Percentiles rank a stretch among this genome's conserved stretches.
Evolutionary conservation across 1,140 invertebrate genomes (phyloP).

Genomic region (Drosophila virilis): DNA sequence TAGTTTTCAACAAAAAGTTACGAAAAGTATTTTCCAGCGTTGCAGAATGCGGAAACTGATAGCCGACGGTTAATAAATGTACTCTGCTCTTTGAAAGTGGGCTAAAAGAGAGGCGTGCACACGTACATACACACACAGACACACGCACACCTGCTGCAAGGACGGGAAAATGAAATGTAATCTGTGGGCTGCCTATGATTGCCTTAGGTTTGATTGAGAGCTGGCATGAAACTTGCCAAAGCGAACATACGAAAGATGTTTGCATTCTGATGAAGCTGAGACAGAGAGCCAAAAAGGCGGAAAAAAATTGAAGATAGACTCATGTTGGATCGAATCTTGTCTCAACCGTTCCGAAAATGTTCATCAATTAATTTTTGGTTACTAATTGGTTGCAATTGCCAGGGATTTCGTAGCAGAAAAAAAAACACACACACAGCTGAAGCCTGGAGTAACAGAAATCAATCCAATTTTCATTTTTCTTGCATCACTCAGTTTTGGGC

Average conservation of each 20-base stretch:
- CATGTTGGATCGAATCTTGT: slow-evolving; percentile 12
- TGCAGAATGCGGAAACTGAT: slow-evolving; percentile 63
- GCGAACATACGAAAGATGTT: slow-evolving; percentile 53
- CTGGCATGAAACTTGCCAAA: slow-evolving; percentile 13
- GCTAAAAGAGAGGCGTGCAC: background rate
- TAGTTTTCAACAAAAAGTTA: slow-evolving; percentile 63
- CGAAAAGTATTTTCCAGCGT: slow-evolving; percentile 75
- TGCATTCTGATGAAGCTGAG: slow-evolving; percentile 61
- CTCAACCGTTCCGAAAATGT: slow-evolving; percentile 7
- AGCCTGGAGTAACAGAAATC: background rate
- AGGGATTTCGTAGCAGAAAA: background rate
- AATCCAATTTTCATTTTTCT: slow-evolving; percentile 3
- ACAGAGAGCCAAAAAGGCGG: slow-evolving; percentile 8
- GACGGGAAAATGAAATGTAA: slow-evolving; percentile 64
- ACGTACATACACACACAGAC: background rate
- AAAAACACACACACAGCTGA: slow-evolving; percentile 1
- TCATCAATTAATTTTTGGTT: slow-evolving; percentile 53
- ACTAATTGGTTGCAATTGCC: slow-evolving; percentile 44
- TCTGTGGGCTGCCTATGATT: slow-evolving; percentile 54
- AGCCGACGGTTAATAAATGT: slow-evolving; percentile 76
- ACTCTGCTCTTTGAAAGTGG: slow-evolving; percentile 31
- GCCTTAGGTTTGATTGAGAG: slow-evolving; percentile 24
- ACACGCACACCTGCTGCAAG: background rate
- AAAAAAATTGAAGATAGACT: slow-evolving; percentile 25
- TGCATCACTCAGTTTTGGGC: background rate